phyloP scores from a whole-genome alignment of 1,140 invertebrate genomes.

The Diprion similis region DNA sequence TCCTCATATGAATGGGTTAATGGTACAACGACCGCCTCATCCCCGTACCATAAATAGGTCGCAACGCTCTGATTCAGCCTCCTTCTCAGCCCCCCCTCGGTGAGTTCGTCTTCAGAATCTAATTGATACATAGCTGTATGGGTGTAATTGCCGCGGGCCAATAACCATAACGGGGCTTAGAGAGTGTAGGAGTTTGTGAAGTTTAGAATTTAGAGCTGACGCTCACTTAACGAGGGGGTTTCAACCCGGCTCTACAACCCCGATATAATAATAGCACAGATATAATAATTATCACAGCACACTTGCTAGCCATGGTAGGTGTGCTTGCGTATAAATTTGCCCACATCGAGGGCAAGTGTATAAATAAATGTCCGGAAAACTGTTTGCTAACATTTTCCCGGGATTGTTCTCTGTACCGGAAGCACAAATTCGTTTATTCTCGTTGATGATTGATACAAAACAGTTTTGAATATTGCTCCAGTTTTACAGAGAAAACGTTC shows the following conservation, averaged over 20 bases:
- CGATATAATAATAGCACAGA: neutral
- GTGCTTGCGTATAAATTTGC: no score
- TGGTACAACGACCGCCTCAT: neutral
- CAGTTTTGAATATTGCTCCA: neutral
- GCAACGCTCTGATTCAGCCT: neutral
- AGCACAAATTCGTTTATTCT: no score
- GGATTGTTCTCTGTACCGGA: no score
- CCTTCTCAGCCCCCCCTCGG: no score
- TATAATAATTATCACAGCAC: conserved; percentile 2
- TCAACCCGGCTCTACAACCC: neutral
- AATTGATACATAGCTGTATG: neutral
- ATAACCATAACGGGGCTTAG: neutral
- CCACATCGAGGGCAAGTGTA: no score
- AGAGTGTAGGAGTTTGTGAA: neutral
- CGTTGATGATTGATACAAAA: neutral
- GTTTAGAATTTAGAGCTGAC: neutral
- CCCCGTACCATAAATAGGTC: neutral
- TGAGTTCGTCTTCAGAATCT: neutral
- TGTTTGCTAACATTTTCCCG: no score
- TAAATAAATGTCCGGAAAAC: no score
- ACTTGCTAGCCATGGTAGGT: neutral
- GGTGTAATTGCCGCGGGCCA: neutral
- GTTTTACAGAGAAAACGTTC: no score
- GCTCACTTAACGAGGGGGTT: neutral
- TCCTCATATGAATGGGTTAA: neutral